Evolutionary conservation across 2,113 vertebrate species (phyloP).

Genomic region (Piprites chloris): DNA sequence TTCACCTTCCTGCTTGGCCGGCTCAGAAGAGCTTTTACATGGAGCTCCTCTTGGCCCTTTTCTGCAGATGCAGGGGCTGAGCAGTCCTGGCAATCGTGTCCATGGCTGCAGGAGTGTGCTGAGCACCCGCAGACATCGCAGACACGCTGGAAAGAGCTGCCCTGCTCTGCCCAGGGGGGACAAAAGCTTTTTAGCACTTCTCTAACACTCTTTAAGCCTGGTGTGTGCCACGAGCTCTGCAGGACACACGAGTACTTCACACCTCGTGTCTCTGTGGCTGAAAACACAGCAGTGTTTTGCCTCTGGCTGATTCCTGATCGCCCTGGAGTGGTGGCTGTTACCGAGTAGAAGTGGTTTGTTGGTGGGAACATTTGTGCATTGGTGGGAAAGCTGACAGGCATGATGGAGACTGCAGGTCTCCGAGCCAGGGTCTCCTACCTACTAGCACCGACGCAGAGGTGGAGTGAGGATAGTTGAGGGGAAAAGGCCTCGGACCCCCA

Average conservation of each 20-base stretch:
- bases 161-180: not conserved
- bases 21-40: not conserved
- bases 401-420: not conserved
- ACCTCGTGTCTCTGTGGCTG: not conserved
- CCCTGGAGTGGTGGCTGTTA: not conserved
- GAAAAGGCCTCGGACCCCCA: not conserved
- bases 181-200: not conserved
- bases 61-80: not conserved
- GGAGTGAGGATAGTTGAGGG: not conserved
- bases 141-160: not conserved
- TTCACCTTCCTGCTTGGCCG: not conserved
- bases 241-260: not conserved
- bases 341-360: not conserved
- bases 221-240: not conserved
- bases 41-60: not conserved
- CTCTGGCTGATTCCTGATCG: not conserved
- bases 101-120: fast-evolving
- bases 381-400: not conserved
- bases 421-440: fast-evolving
- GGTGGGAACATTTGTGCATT: not conserved
- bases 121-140: not conserved
- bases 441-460: not conserved
- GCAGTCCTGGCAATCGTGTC: not conserved
- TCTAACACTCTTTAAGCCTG: not conserved
- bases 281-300: not conserved